Evolutionary conservation across 1,140 invertebrate species (phyloP).

Genomic region (Heliconius eleuchia): DNA sequence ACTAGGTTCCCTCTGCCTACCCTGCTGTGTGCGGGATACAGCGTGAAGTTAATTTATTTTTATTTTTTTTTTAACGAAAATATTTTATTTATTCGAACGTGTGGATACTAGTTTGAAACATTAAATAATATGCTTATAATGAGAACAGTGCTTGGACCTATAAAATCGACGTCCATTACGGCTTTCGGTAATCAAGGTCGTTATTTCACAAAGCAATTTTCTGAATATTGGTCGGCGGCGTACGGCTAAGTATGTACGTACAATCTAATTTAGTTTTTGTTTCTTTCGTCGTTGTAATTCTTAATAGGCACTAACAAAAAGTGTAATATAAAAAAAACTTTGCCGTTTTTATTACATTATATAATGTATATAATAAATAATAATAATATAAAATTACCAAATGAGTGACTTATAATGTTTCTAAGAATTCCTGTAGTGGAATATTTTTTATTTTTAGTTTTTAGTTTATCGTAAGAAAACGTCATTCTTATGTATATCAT

Average conservation of each 20-base stretch:
- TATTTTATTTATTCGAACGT: neutral
- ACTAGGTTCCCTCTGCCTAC: no score
- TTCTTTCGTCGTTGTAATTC: neutral
- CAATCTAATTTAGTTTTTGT: slow-evolving; percentile 12
- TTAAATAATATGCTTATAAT: slow-evolving; percentile 7
- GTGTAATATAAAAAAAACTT: neutral
- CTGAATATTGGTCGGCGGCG: neutral
- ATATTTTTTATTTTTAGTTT: no score
- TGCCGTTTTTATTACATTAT: neutral
- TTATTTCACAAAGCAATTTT: slow-evolving; percentile 14
- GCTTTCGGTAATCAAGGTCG: slow-evolving; percentile 8
- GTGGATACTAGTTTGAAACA: slow-evolving; percentile 1
- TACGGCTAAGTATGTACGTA: neutral
- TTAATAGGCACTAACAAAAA: neutral
- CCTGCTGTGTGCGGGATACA: no score
- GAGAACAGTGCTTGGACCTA: neutral
- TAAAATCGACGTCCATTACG: slow-evolving; percentile 10
- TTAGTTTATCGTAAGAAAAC: no score
- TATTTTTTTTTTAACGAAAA: no score
- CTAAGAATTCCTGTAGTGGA: no score
- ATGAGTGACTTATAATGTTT: no score
- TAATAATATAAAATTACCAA: neutral
- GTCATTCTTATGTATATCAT: no score
- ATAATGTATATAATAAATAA: neutral
- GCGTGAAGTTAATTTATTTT: no score